These are phyloP conservation scores for Linhomoeus sp. DNA, from an alignment of 2,888 invertebrate genomes.

Conservation along the genomic window DNA sequence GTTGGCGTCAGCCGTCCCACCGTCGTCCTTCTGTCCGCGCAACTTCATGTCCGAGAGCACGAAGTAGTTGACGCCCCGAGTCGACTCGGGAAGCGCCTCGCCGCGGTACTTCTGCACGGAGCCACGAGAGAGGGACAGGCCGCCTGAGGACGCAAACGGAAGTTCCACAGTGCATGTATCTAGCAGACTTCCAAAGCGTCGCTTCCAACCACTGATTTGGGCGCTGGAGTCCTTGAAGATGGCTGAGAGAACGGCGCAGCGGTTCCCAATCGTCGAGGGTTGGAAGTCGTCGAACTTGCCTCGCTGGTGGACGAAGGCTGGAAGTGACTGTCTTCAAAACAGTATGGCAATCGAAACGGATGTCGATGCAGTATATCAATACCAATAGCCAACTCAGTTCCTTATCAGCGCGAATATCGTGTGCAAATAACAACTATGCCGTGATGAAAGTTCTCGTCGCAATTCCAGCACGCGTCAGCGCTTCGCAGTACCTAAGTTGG, in stretches of 20 bases:
- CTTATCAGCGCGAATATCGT: too few species aligned
- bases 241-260: constrained; percentile 21
- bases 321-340: constrained; percentile 14
- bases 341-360: not conserved
- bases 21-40: constrained; percentile 1
- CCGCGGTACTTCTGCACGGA: too few species aligned
- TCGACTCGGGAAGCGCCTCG: not conserved
- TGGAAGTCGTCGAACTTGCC: constrained; percentile 47
- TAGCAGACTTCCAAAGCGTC: not conserved
- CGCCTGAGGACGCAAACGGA: too few species aligned
- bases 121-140: not conserved
- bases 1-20: too few species aligned
- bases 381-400: too few species aligned
- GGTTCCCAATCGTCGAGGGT: constrained; percentile 19
- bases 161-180: too few species aligned
- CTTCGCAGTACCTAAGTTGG: too few species aligned
- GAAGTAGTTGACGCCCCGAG: not conserved
- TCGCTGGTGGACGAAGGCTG: constrained; percentile 57
- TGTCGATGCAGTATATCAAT: not conserved
- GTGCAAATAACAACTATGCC: too few species aligned
- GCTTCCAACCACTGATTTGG: constrained; percentile 27
- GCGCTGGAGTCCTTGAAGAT: constrained; percentile 27
- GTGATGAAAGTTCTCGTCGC: too few species aligned
- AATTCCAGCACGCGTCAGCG: too few species aligned
- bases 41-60: constrained; percentile 5